A percentile compares a stretch with the other conserved stretches of the same genome.
These are phyloP conservation scores for Hipposideros armiger DNA, from an alignment of 2,113 vertebrate genomes.

Conservation along the genomic window DNA sequence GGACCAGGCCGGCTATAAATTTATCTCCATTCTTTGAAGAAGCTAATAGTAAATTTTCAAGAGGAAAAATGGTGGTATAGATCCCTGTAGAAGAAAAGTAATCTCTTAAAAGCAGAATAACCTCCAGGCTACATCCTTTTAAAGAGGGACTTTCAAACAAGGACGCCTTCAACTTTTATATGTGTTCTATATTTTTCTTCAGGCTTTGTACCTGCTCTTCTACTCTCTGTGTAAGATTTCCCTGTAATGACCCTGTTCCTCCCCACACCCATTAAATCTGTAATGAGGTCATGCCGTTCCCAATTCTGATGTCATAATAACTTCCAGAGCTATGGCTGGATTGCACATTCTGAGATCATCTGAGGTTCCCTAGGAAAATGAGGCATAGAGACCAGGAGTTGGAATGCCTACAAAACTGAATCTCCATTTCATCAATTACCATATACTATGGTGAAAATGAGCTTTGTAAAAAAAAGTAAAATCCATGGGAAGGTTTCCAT, in stretches of 20 bases:
- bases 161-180: conserved; percentile 67
- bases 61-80: conserved; percentile 80
- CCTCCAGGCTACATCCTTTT: conserved; percentile 80
- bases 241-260: neutral
- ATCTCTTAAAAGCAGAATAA: conserved; percentile 86
- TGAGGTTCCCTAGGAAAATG: conserved; percentile 58
- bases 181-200: conserved; percentile 66
- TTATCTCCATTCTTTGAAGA: conserved; percentile 84
- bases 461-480: neutral
- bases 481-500: neutral
- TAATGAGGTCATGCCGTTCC: conserved; percentile 80
- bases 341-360: neutral
- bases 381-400: neutral
- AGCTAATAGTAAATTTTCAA: conserved; percentile 83
- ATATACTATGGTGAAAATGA: neutral
- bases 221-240: conserved; percentile 56
- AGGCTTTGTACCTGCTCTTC: conserved; percentile 61
- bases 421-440: neutral
- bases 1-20: conserved; percentile 84
- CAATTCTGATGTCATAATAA: conserved; percentile 57
- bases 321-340: conserved; percentile 62
- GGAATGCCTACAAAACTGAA: neutral
- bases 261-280: conserved; percentile 72
- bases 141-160: conserved; percentile 75
- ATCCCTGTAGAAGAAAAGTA: conserved; percentile 82